These are phyloP conservation scores for Bryconaethiops microstoma DNA, from an alignment of 2,797 vertebrate genomes.

Conservation along the genomic window DNA sequence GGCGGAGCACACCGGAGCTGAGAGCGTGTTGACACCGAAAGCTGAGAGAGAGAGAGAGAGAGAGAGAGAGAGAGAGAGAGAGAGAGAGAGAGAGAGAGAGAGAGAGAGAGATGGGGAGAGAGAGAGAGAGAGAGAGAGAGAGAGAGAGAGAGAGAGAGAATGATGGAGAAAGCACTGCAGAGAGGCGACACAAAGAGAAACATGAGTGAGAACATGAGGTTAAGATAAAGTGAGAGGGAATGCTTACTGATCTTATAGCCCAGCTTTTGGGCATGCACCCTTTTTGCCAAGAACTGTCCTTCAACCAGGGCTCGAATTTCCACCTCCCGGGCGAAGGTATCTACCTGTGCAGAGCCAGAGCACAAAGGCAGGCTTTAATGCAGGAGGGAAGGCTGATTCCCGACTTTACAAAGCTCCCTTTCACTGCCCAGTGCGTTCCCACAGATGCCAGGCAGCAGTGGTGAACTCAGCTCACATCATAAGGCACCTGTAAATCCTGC, in stretches of 20 bases:
- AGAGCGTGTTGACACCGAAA: slow-evolving; percentile 79
- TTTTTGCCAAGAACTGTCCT: slow-evolving; percentile 93
- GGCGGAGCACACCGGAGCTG: slow-evolving; percentile 52
- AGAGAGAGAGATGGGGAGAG: background rate
- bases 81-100: background rate
- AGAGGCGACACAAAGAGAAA: slow-evolving; percentile 1
- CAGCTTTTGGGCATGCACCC: slow-evolving; percentile 89
- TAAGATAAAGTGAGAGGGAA: slow-evolving; percentile 16
- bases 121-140: background rate
- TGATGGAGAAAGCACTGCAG: background rate
- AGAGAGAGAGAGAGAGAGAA: background rate
- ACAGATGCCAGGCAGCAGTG: slow-evolving; percentile 26
- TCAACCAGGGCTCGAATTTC: slow-evolving; percentile 91
- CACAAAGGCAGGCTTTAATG: slow-evolving; percentile 48
- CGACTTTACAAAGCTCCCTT: slow-evolving; percentile 40
- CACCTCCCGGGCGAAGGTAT: slow-evolving; percentile 74
- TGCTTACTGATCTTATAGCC: slow-evolving; percentile 90
- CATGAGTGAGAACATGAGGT: slow-evolving; percentile 16
- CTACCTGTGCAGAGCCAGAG: slow-evolving; percentile 73
- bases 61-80: slow-evolving; percentile 63
- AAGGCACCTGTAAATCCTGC: slow-evolving; percentile 16
- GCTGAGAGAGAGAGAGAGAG: slow-evolving; percentile 38
- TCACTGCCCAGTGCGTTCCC: slow-evolving; percentile 25
- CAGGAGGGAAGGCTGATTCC: slow-evolving; percentile 15
- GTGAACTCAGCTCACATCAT: slow-evolving; percentile 38